phyloP scores from a whole-genome alignment of 1,140 invertebrate genomes.

The Trichoplusia ni region DNA sequence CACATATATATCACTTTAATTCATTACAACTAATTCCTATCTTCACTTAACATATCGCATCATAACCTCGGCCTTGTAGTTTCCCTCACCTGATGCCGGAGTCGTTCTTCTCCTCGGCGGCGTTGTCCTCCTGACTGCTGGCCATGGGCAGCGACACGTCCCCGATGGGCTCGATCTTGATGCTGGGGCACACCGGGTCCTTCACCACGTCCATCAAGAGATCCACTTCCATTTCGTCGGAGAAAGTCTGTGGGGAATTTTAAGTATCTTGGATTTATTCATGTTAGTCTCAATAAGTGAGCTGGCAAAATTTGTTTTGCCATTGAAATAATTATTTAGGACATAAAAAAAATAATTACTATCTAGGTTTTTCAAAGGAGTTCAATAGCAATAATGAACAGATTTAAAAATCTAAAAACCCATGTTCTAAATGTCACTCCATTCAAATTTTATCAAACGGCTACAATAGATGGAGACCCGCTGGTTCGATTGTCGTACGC shows the following conservation, averaged over 20 bases:
- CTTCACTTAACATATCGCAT: not conserved
- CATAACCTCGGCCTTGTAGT: not conserved
- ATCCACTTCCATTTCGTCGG: constrained; percentile 74
- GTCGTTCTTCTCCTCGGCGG: constrained; percentile 72
- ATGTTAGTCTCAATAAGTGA: not conserved
- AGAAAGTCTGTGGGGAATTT: not conserved
- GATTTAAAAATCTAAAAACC: no score
- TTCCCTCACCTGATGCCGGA: constrained; percentile 66
- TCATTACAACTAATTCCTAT: no score
- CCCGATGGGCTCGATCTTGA: constrained; percentile 66
- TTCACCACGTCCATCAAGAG: constrained; percentile 58
- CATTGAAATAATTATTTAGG: no score
- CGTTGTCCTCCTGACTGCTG: constrained; percentile 65
- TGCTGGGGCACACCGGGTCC: constrained; percentile 63
- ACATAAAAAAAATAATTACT: no score
- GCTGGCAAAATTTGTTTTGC: not conserved
- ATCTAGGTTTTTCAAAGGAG: no score
- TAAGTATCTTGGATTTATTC: not conserved
- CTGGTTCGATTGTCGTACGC: no score
- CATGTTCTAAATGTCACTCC: no score
- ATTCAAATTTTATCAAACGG: no score
- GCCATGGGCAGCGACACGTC: constrained; percentile 57
- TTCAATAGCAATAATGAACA: no score
- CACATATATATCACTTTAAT: no score
- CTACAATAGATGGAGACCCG: no score